Evolutionary conservation across 2,797 vertebrate genomes (phyloP), one percentile per base, ranked within the genome.

Genomic region (Syngnathus rostellatus): DNA sequence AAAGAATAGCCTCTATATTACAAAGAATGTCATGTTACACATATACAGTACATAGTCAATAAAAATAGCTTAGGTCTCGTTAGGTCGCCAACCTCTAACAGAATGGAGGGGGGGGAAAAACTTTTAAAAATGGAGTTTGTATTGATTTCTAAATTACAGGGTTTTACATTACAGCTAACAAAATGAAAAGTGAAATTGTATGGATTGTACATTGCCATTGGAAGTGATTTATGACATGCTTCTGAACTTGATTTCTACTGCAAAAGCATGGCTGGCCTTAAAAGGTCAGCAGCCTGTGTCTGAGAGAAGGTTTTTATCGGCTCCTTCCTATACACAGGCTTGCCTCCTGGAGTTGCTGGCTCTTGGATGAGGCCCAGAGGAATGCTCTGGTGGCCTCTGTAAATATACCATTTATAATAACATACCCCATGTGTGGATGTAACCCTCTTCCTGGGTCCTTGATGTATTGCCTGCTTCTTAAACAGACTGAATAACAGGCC

Each of bases 341-440:
- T 76, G 75, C 72, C 82, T 74, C 73, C 72, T 76, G 68, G 70
- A 69, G 70, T 81, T 81, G 73, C 76, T 79, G 75, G 75, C 77
- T 77, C 70, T 81, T 91, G 88, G 88, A 85, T 65, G 68, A 54
- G 68, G 72, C 81, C 87, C 87, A 86, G 87, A 87, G 87, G 87
- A 90, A 90, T 89, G 89, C 83, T 89, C 81, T 88, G 80, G 83
- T 86, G 82, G 83, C 87, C 84, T 86, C 71, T 59, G 87, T 88
- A 91, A 90, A 91, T 87, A 88, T 86, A 86, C 86, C 86, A 86
- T 88, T 90, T 87, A 89, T 83, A 87, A 87, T 86, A 87, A 89
- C 86, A 89, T 73, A 70, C 82, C 79, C 81, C 72, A 72, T 77
- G 68, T 88, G 89, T 89, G 85, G 89, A 88, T 77, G 84, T 86